Base-by-base conservation (phyloP, 2,888 invertebrate species). In the Elegia similella region DNA sequence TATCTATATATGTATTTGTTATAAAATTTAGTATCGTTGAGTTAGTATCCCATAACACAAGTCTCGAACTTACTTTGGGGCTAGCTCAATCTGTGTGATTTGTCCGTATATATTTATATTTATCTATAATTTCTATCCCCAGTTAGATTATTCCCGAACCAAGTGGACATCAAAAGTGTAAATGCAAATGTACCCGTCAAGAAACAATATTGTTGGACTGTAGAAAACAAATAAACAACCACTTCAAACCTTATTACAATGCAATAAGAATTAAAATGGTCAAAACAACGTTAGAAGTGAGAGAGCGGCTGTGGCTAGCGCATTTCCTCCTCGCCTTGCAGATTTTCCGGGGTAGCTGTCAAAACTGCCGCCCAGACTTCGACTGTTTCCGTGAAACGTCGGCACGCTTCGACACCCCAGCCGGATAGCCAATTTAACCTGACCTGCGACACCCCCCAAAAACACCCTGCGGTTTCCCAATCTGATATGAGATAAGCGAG, bases 261-360 rank as follows among this genome's bases (percentile, higher is more conserved):
- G 29, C 0, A 1, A 23, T 58, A 67, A 63, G 68, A 76, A 72
- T 63, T 56, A 71, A 65, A 72, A 59, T 73, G 43, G 62, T 52
- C 56, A 58, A 66, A 63, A 65, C 57, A 63, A 54, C 30, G 53
- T 52, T 53, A 13, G 56, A 62, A 66, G 65, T 60, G 60, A 66
- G 62, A 69, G 72, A 64, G 66, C 62, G 58, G 59, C 17, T 15
- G 58, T 46, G 61, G 60, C 63, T 60, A 61, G 70, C 72, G 78
- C 73, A 75, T 78, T 78, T 77, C 76, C 79, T 70, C 75, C 72
- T 75, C 78, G 71, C 75, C 73, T 75, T 84, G 85, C 83, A 83
- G 84, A 80, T 82, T 83, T 85, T 82, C 84, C 85, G 79, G 83
- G 80, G 70, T 74, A 76, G 78, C 83, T 82, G 82, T 84, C 86